Conservation (phyloP, 1,140 invertebrate species). For the Platyura marginata region DNA sequence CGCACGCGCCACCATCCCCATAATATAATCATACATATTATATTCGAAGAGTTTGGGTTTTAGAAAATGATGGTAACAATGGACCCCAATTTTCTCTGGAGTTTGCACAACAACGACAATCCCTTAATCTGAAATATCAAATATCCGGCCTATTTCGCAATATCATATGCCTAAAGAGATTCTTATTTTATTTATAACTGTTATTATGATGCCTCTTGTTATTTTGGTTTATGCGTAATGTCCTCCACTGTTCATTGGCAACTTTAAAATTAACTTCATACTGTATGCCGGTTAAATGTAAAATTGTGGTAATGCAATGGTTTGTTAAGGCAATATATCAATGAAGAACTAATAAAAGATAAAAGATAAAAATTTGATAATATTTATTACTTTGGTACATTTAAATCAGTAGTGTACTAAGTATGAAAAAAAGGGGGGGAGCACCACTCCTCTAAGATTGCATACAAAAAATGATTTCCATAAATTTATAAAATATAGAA, state of each 20-base stretch:
- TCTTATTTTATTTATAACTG: slow-evolving; percentile 1
- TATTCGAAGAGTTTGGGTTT: not conserved
- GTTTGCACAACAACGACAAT: slow-evolving; percentile 4
- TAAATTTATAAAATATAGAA: too few relatives aligned
- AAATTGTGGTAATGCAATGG: too few relatives aligned
- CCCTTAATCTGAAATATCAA: slow-evolving; percentile 5
- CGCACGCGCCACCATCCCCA: not conserved
- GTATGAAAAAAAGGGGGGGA: too few relatives aligned
- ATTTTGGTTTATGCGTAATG: not conserved
- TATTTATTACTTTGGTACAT: too few relatives aligned
- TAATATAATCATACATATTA: not conserved
- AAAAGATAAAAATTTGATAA: too few relatives aligned
- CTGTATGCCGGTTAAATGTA: not conserved
- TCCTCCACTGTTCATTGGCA: not conserved
- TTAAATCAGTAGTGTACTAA: too few relatives aligned
- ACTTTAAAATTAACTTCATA: not conserved
- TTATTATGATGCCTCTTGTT: not conserved
- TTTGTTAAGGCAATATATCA: too few relatives aligned
- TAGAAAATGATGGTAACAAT: slow-evolving; percentile 1
- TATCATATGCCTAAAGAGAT: slow-evolving; percentile 2
- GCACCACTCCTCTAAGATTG: too few relatives aligned
- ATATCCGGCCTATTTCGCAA: slow-evolving; percentile 5
- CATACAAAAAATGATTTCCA: too few relatives aligned
- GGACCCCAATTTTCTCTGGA: slow-evolving; percentile 4
- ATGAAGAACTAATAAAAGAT: too few relatives aligned